Evolutionary conservation across 2,113 vertebrate species (phyloP), one percentile per base, ranked within the genome.

Genomic region (Saguinus imperator): DNA sequence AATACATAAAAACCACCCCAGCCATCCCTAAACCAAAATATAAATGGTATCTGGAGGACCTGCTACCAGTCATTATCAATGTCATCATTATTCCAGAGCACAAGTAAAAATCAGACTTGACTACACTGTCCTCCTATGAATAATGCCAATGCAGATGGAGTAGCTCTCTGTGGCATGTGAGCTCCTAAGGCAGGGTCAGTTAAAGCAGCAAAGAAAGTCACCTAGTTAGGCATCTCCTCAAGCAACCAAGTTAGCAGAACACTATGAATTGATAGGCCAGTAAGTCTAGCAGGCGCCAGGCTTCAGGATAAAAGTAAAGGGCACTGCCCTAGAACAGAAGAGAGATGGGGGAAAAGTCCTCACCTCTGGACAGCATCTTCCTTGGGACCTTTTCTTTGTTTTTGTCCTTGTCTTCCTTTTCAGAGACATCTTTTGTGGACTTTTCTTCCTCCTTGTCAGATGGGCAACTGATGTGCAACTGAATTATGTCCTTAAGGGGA

Each of bases 361-460:
- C 98, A 99, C 99, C 99, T 98, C 99, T 99, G 88, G 99, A 99
- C 8, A 99, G 98, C 99, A 99, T 99, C 98, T 99, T 99, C 97
- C 99, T 99, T 0, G 99, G 99, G 45, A 98, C 97, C 98, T 99
- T 99, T 85, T 99, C 99, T 98, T 99, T 99, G 94, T 97, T 99
- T 98, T 99, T 99, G 45, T 99, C 99, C 96, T 99, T 99, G 89
- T 99, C 99, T 97, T 99, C 99, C 96, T 99, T 99, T 98, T 99
- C 99, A 94, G 99, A 98, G 89, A 99, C 99, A 94, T 99, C 99
- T 96, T 99, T 99, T 0, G 98, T 99, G 57, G 99, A 99, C 94
- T 99, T 99, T 97, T 99, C 99, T 95, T 99, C 99, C 92, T 99
- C 99, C 97, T 99, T 99, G 98, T 99, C 99, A 55, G 99, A 99